A percentile compares a stretch with the other conserved stretches of the same genome.
phyloP scores from a whole-genome alignment of 2,797 vertebrate genomes.

The Allobates femoralis region DNA sequence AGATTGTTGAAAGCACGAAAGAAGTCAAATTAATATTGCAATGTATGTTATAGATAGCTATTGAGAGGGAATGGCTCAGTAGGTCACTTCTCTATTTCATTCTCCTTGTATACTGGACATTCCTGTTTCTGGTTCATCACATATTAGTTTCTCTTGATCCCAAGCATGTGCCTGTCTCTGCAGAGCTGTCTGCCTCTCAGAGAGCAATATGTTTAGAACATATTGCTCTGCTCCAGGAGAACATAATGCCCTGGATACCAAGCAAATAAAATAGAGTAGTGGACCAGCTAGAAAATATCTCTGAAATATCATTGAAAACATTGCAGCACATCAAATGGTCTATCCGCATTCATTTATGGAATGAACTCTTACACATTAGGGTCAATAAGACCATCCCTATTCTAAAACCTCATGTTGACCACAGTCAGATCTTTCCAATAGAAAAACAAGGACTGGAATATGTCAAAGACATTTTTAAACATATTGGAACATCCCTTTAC shows the following conservation, averaged over 20 bases:
- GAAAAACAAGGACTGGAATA: background rate
- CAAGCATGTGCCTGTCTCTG: background rate
- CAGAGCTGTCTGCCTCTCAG: background rate
- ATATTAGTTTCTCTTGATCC: slow-evolving; percentile 16
- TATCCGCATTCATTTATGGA: background rate
- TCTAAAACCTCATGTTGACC: background rate
- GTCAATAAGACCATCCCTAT: background rate
- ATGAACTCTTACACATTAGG: background rate
- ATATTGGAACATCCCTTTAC: background rate
- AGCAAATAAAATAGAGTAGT: slow-evolving; percentile 3
- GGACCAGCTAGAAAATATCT: background rate
- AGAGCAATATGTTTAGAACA: slow-evolving; percentile 24
- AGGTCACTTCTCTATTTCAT: background rate
- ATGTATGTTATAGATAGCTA: background rate
- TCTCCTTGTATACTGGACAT: background rate
- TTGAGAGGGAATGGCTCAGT: background rate
- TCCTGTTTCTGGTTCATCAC: background rate
- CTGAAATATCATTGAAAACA: background rate
- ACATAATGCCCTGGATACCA: slow-evolving; percentile 27
- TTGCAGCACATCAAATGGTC: background rate
- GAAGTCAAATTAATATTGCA: background rate
- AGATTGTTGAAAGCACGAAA: background rate
- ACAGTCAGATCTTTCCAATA: background rate
- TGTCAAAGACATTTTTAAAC: background rate
- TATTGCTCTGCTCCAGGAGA: slow-evolving; percentile 9